Base-by-base conservation (phyloP, 1,140 invertebrate genomes). In the Drosophila subpulchrella region DNA sequence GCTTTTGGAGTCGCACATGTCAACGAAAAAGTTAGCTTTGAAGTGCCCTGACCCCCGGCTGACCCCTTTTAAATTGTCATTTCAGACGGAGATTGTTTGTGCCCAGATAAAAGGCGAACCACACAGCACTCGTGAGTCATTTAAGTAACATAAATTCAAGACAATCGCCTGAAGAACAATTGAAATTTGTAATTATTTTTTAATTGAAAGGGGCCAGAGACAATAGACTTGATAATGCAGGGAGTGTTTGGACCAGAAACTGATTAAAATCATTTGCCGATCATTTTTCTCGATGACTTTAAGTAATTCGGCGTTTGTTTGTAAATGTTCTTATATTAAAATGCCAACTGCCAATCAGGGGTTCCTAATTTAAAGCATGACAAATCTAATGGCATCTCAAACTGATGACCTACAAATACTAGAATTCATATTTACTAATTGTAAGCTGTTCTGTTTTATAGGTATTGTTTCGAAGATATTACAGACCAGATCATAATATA, bases 1-100 rank as follows among this genome's bases (percentile, higher is more conserved):
- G 60, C 5, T 24, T 27, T 13, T 11, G 47, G 32, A 66, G 27
- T 61, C 56, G 62, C 56, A 61, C 62, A 70, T 70, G 72, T 75
- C 76, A 78, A 59, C 66, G 48, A 58, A 59, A 78, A 83, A 83
- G 75, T 75, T 75, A 50, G 56, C 60, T 81, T 81, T 78, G 58
- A 85, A 78, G 77, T 70, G 63, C 54, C 56, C 70, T 61, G 47
- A 72, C 65, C 68, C 68, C 36, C 24, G 56, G 38, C 36, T 78
- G 82, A 83, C 79, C 83, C 79, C 83, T 66, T 79, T 86, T 79
- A 88, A 88, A 86, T 70, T 88, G 79, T 83, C 75, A 74, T 62
- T 71, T 39, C 57, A 68, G 56, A 46, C 50, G 55, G 42, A 48
- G 56, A 81, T 68, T 55, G 61, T 48, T 62, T 63, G 50, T 75